Evolutionary conservation across 2,113 vertebrate genomes (phyloP), one percentile per base, ranked within the genome.

Genomic region (Pachycephala philippinensis): DNA sequence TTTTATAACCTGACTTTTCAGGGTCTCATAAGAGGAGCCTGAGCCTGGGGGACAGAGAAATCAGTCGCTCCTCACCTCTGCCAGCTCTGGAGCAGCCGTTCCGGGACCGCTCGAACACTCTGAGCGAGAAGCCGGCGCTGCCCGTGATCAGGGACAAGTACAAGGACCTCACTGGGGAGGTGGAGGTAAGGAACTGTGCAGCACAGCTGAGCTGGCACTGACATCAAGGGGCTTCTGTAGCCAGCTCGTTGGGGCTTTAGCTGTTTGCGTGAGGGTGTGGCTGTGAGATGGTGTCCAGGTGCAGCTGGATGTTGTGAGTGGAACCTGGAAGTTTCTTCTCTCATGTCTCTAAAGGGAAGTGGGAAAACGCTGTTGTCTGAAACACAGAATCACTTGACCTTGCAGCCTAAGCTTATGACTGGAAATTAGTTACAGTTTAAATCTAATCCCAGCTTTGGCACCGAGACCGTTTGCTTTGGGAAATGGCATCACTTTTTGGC

Each of bases 111-210:
- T 99, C 99, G 4, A 99, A 98, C 95, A 99, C 99, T 3, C 97
- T 99, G 39, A 99, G 97, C 15, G 99, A 99, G 98, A 99, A 99
- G 84, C 98, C 99, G 0, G 98, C 98, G 3, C 97, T 99, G 97
- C 99, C 99, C 0, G 98, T 99, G 92, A 99, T 99, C 97, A 98
- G 99, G 22, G 99, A 99, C 98, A 99, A 99, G 83, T 99, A 99
- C 98, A 99, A 99, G 97, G 99, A 99, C 92, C 98, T 99, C 65
- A 99, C 99, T 0, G 99, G 99, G 69, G 99, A 99, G 92, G 99
- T 99, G 45, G 99, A 99, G 99, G 99, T 99, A 59, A 98, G 98
- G 35, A 52, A 2, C 15, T 31, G 4, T 0, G 33, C 8, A 50
- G 10, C 42, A n/a, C 33, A 4, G 19, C 45, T 13, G 15, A 26